A percentile compares a stretch with the other conserved stretches of the same genome.
These are phyloP conservation scores for Pandemis heparana DNA, from an alignment of 2,888 invertebrate species.

Conservation along the genomic window DNA sequence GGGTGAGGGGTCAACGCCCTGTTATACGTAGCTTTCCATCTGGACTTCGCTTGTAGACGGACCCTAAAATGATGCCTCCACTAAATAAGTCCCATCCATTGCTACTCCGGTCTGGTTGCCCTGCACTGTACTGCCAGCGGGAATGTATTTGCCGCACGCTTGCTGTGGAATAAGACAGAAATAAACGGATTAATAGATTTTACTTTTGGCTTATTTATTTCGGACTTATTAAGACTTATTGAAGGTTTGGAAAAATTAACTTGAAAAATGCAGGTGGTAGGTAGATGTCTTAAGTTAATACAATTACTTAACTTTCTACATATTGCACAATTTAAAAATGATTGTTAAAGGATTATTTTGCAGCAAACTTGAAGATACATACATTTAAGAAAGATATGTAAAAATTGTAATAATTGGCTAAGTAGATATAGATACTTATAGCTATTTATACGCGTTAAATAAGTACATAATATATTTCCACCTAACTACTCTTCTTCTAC, in stretches of 20 bases:
- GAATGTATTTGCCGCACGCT: constrained; percentile 95
- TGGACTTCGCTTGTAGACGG: constrained; percentile 69
- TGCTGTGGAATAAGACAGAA: constrained; percentile 83
- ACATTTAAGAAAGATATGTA: not conserved
- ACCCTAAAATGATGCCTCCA: constrained; percentile 93
- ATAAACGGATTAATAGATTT: constrained; percentile 18
- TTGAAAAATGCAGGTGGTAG: not conserved
- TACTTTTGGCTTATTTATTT: constrained; percentile 5
- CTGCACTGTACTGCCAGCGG: constrained; percentile 92
- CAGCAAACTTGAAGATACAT: not conserved
- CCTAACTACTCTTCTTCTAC: constrained; percentile 53
- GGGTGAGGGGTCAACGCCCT: constrained; percentile 45
- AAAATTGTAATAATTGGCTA: not conserved
- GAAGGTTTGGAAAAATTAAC: not conserved
- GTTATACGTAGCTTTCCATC: constrained; percentile 76
- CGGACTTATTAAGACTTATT: not conserved
- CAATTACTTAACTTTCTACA: not conserved
- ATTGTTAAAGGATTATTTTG: not conserved
- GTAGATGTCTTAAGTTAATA: no score
- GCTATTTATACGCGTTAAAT: constrained; percentile 14
- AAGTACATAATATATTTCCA: constrained; percentile 34
- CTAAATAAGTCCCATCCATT: constrained; percentile 94
- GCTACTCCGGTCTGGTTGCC: constrained; percentile 93
- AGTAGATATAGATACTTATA: constrained; percentile 2
- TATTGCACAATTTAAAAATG: not conserved